Base-by-base conservation (phyloP, 2,888 invertebrate genomes). In the Drosophila tripunctata region DNA sequence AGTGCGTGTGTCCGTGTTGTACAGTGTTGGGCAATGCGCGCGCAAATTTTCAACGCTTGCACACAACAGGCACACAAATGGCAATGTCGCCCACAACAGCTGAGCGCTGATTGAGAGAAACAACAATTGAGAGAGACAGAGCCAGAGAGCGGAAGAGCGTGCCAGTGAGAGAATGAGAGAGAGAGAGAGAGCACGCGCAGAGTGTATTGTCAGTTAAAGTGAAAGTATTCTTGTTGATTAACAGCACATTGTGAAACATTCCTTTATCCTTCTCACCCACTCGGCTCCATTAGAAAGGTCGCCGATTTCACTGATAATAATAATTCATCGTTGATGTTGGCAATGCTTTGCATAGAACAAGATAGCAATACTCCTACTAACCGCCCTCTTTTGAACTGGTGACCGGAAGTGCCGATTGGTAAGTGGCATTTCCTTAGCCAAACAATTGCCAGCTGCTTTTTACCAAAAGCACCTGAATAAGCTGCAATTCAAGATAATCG, bases 241-340 rank as follows among this genome's bases (percentile, higher is more conserved):
- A 74, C 74, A 71, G 64, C 33, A 60, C 36, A 66, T 38, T 36
- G 31, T 22, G 27, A 33, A n/a, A 35, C 47, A 40, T 19, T 10
- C 31, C 63, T 35, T 47, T 35, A 55, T 40, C 67, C n/a, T 24
- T 4, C 41, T 6, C 22, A 47, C 40, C 30, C 22, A 33, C 36
- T 24, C n/a, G 36, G 17, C 7, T n/a, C 44, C 56, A 56, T 73
- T 69, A 61, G 63, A 80, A 81, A 81, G 81, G 81, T 81, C 80
- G 74, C 70, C 68, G 74, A 83, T 77, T 87, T 83, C 63, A 81
- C 88, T 83, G 83, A 83, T 83, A 83, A 83, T 83, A 83, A 83
- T 85, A 83, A 61, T 52, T 52, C 45, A 3, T 51, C 55, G 44
- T 67, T 44, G 36, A 30, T 64, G 75, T 60, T 83, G 88, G 88